These are phyloP conservation scores for Leptogaster cylindrica DNA, from an alignment of 2,888 invertebrate species.

Conservation along the genomic window DNA sequence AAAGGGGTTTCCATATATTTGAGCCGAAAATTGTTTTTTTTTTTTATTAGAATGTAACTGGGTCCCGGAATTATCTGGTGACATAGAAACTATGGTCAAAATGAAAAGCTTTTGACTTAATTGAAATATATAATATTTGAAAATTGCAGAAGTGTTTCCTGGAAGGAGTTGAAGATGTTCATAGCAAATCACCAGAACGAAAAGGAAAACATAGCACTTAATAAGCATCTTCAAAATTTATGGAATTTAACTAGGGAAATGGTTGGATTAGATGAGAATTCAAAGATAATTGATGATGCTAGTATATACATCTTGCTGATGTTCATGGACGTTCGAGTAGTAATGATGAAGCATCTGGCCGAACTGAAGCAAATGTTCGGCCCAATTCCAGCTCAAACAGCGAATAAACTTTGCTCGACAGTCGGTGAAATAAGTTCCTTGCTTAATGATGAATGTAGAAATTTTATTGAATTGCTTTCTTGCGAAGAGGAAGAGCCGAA, in stretches of 20 bases:
- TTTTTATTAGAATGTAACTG: no score
- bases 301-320: slow-evolving; percentile 68
- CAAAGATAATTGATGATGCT: slow-evolving; percentile 70
- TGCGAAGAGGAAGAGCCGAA: slow-evolving; percentile 26
- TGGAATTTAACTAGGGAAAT: slow-evolving; percentile 61
- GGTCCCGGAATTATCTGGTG: no score
- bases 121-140: not conserved
- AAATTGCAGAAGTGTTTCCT: slow-evolving; percentile 62
- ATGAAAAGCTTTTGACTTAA: no score
- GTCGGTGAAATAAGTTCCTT: slow-evolving; percentile 63
- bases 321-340: slow-evolving; percentile 66
- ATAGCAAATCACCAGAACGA: slow-evolving; percentile 59
- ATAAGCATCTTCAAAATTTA: slow-evolving; percentile 59
- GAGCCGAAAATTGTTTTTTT: no score
- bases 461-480: slow-evolving; percentile 61
- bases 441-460: slow-evolving; percentile 64
- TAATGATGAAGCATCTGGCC: slow-evolving; percentile 67
- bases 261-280: slow-evolving; percentile 65
- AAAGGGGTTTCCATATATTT: no score
- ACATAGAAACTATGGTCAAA: no score
- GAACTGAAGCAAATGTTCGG: slow-evolving; percentile 70
- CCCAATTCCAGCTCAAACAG: slow-evolving; percentile 64
- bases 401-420: slow-evolving; percentile 68
- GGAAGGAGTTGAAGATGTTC: slow-evolving; percentile 63
- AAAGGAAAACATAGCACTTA: slow-evolving; percentile 53